Evolutionary conservation across 2,113 vertebrate species (phyloP).

Genomic region (Poecilia latipinna): DNA sequence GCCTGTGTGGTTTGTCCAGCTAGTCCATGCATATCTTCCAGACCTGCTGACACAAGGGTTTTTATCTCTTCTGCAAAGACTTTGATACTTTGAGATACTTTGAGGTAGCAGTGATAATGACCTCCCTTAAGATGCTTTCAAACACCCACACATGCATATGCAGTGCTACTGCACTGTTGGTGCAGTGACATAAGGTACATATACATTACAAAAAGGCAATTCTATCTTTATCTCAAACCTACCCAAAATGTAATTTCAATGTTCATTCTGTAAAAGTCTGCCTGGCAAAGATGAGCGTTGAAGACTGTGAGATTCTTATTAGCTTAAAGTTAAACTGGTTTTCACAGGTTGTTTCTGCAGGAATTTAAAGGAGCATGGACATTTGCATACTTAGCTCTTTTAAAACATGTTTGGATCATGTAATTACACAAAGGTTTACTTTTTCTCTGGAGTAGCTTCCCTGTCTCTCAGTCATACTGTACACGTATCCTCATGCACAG

Average conservation of each 20-base stretch:
- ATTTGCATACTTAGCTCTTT: constrained; percentile 2
- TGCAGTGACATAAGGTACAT: constrained; percentile 9
- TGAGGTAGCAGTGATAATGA: constrained; percentile 72
- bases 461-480: not conserved
- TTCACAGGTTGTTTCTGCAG: not conserved
- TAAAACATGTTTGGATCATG: not conserved
- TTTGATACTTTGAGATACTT: constrained; percentile 30
- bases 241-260: constrained; percentile 45
- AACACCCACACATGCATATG: constrained; percentile 13
- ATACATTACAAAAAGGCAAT: not conserved
- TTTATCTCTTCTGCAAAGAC: constrained; percentile 48
- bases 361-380: not conserved
- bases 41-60: constrained; percentile 62
- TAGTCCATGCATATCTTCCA: constrained; percentile 17
- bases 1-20: constrained; percentile 28
- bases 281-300: constrained; percentile 39
- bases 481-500: not conserved
- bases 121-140: constrained; percentile 70
- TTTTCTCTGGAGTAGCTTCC: not conserved
- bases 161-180: constrained; percentile 4
- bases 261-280: constrained; percentile 53
- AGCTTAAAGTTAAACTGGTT: constrained; percentile 9
- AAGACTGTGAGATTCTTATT: constrained; percentile 5
- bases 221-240: not conserved
- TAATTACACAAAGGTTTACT: not conserved